Base-by-base conservation (phyloP, 1,140 invertebrate genomes). In the Magallana angulata region DNA sequence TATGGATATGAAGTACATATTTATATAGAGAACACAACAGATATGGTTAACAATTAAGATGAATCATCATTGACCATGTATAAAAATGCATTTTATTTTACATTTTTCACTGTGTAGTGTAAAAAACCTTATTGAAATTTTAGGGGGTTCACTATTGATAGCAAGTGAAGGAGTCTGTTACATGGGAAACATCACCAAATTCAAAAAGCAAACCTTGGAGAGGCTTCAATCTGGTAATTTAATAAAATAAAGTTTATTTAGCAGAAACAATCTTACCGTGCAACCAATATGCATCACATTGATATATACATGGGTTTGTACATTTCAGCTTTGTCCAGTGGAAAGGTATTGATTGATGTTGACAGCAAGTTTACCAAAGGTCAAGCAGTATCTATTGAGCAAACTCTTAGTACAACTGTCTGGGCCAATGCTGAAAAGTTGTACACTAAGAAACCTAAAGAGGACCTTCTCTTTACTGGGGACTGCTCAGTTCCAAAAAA, bases 121-220 rank as follows among this genome's bases (percentile, higher is more conserved):
- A 48, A 48, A 48, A 48, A 48, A 48, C 36, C 36, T 48, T 48
- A 48, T 48, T 48, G 36, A 48, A 48, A 48, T 76, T 84, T 58
- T 85, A 93, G 92, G 90, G 81, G 92, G 92, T 4, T 90, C 91
- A 57, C 68, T 93, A 30, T 85, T 91, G 71, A 57, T 91, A 60
- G 89, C 92, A 57, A 88, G 84, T 58, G 85, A 88, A 82, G 92
- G 92, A 36, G 87, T 92, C 16, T 92, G 92, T 85, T 89, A 91
- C 82, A 24, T 92, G 85, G 92, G 91, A n/a, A 90, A 93, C 71
- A 12, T 93, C 1, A 83, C 85, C 7, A 88, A 84, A 81, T 90
- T 91, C 71, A 92, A 90, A 57, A 92, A 92, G 83, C 84, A 87
- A 30, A 86, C 80, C 36, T 89, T 76, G 57, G 91, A 93, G n/a